Evolutionary conservation across 2,113 vertebrate genomes (phyloP).

Genomic region (Mesoclemmys tuberculata): DNA sequence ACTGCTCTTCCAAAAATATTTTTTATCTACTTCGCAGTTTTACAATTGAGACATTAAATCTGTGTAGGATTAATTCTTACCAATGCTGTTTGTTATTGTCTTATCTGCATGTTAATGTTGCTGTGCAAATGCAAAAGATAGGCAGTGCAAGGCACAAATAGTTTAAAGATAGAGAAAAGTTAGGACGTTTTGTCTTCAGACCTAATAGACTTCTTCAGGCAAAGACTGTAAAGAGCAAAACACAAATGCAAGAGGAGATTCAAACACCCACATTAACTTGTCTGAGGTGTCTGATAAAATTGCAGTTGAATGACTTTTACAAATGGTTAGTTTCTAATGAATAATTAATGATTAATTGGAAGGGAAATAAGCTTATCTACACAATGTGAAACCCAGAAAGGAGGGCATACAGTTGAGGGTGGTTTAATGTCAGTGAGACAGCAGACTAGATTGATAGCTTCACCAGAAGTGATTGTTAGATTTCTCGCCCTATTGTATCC

Average conservation of each 20-base stretch:
- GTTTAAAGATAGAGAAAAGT: background rate
- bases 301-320: constrained; percentile 3
- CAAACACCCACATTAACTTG: background rate
- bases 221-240: background rate
- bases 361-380: background rate
- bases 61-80: background rate
- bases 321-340: constrained; percentile 41
- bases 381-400: background rate
- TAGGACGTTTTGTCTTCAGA: background rate
- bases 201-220: background rate
- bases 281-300: background rate
- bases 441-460: constrained; percentile 33
- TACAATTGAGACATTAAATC: constrained; percentile 8
- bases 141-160: background rate
- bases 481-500: constrained; percentile 1
- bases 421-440: constrained; percentile 35
- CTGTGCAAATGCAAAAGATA: background rate
- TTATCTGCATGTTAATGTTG: background rate
- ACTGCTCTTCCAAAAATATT: background rate
- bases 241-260: background rate
- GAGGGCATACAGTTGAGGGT: constrained; percentile 23
- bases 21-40: background rate
- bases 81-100: background rate
- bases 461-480: constrained; percentile 1
- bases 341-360: constrained; percentile 13